Percentiles rank a stretch among this genome's conserved stretches.
phyloP scores from a whole-genome alignment of 2,888 invertebrate species.

The Trichopoda pennipes region DNA sequence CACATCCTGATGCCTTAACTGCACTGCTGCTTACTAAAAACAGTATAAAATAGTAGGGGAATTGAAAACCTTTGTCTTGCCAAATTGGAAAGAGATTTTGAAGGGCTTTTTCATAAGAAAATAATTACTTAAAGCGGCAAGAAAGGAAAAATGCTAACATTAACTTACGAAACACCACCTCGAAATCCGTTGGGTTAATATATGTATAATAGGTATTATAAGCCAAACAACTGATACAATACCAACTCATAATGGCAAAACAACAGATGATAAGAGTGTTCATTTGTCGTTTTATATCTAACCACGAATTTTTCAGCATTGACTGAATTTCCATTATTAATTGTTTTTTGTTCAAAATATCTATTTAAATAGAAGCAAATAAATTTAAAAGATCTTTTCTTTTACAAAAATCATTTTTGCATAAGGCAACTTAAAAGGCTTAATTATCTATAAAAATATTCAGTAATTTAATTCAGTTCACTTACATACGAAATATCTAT shows the following conservation, averaged over 20 bases:
- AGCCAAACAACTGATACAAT: slow-evolving; percentile 35
- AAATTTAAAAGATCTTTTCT: no score
- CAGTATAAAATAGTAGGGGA: slow-evolving; percentile 47
- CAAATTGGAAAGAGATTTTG: slow-evolving; percentile 50
- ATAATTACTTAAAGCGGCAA: not conserved
- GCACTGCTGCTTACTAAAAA: slow-evolving; percentile 34
- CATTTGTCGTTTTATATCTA: slow-evolving; percentile 47
- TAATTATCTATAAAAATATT: no score
- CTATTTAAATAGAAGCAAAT: not conserved
- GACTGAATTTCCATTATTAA: slow-evolving; percentile 39
- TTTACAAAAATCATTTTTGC: no score
- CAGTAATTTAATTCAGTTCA: no score
- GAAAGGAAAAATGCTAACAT: not conserved
- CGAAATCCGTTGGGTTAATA: slow-evolving; percentile 30
- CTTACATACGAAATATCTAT: no score
- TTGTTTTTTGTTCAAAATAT: slow-evolving; percentile 45
- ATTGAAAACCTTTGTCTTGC: slow-evolving; percentile 39
- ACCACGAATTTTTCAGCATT: slow-evolving; percentile 55
- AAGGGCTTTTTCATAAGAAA: slow-evolving; percentile 27
- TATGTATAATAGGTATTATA: slow-evolving; percentile 38
- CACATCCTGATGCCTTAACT: slow-evolving; percentile 16
- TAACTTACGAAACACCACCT: slow-evolving; percentile 52
- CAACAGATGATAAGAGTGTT: slow-evolving; percentile 18
- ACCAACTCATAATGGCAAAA: slow-evolving; percentile 24
- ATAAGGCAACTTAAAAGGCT: no score